Percentiles rank a stretch among this genome's conserved stretches.
These are phyloP conservation scores for Oxyscelio sp. DNA, from an alignment of 2,888 invertebrate genomes.

Conservation along the genomic window DNA sequence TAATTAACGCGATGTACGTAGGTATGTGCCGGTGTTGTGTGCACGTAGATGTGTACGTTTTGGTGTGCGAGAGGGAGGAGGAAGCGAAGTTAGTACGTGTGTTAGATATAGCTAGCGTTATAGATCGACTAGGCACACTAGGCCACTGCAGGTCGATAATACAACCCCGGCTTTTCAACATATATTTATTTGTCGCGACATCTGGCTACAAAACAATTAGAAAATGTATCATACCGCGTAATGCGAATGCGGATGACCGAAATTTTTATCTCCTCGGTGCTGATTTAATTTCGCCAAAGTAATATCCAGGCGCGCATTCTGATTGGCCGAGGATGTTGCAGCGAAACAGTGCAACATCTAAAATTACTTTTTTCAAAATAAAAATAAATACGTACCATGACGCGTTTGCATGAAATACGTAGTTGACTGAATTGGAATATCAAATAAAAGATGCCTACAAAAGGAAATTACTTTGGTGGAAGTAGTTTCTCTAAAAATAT, in stretches of 20 bases:
- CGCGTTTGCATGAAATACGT: no score
- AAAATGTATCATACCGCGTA: conserved; percentile 22
- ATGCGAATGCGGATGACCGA: neutral
- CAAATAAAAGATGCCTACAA: no score
- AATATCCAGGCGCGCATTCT: no score
- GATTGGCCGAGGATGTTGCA: no score
- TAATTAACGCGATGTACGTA: conserved; percentile 72
- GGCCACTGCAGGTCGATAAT: conserved; percentile 79
- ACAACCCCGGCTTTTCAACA: conserved; percentile 65
- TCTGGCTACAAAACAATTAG: conserved; percentile 70
- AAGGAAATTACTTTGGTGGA: no score
- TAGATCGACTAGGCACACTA: conserved; percentile 77
- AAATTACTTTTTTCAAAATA: neutral
- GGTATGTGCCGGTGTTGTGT: conserved; percentile 56
- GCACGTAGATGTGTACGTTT: conserved; percentile 45
- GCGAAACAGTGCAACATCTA: no score
- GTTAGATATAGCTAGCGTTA: conserved; percentile 64
- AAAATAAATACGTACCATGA: no score
- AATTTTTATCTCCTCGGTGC: no score
- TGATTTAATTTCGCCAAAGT: no score
- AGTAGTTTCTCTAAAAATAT: no score
- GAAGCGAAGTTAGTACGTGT: conserved; percentile 56
- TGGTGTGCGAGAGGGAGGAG: conserved; percentile 54
- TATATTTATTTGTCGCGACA: conserved; percentile 73
- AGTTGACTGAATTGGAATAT: no score